Evolutionary conservation across 1,140 invertebrate genomes (phyloP).

Genomic region (Rhopalosiphum maidis): DNA sequence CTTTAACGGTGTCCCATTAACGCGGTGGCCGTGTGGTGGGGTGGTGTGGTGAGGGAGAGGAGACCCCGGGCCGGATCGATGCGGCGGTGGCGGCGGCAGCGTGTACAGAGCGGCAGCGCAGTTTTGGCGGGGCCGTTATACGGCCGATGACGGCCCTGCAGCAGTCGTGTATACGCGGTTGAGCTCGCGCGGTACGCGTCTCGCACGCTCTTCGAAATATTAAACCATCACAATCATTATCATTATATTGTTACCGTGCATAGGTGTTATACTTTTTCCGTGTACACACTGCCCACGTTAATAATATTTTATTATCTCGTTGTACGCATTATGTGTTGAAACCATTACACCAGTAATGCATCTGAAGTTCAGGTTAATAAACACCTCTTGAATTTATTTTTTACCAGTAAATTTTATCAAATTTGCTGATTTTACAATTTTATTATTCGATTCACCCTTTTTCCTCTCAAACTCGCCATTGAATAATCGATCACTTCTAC

Average conservation of each 20-base stretch:
- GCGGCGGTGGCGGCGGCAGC: not conserved
- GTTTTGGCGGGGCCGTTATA: slow-evolving; percentile 24
- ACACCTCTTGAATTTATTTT: not conserved
- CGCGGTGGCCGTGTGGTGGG: not conserved
- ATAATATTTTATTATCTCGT: not conserved
- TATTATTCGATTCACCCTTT: too few species aligned
- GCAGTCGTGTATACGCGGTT: slow-evolving; percentile 12
- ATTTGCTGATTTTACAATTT: not conserved
- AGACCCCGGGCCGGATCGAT: slow-evolving; percentile 40
- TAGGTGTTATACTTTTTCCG: too few species aligned
- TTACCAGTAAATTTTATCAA: not conserved
- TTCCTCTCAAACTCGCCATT: too few species aligned
- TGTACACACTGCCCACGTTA: not conserved
- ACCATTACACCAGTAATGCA: too few species aligned
- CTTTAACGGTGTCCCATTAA: slow-evolving; percentile 20
- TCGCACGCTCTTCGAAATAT: not conserved
- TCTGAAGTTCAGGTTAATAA: too few species aligned
- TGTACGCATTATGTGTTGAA: too few species aligned
- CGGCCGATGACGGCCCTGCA: not conserved
- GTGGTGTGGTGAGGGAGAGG: not conserved
- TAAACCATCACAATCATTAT: not conserved
- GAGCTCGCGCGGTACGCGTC: not conserved
- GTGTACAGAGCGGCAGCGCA: not conserved
- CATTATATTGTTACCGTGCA: too few species aligned
- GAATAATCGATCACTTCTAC: too few species aligned